phyloP scores from a whole-genome alignment of 2,888 invertebrate genomes.

The Saturnia pavonia region DNA sequence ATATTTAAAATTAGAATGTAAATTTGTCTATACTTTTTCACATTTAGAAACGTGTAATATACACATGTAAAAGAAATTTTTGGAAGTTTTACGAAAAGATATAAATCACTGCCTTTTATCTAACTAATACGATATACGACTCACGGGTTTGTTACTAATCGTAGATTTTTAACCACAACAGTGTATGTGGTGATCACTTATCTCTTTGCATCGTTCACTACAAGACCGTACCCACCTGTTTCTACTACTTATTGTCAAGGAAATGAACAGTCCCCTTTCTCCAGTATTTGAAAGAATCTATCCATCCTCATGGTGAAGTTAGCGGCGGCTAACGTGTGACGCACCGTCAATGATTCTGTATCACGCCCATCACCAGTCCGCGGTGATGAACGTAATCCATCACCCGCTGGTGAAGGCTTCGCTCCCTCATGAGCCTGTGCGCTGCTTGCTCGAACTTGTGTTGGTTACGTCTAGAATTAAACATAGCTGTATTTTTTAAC shows the following conservation, averaged over 20 bases:
- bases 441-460: slow-evolving; percentile 86
- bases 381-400: slow-evolving; percentile 46
- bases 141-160: background rate
- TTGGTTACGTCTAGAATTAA: slow-evolving; percentile 85
- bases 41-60: too few relatives aligned
- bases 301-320: slow-evolving; percentile 1
- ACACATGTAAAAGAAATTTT: background rate
- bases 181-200: background rate
- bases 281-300: background rate
- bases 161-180: background rate
- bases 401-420: slow-evolving; percentile 45
- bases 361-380: slow-evolving; percentile 53
- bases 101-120: too few relatives aligned
- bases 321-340: background rate
- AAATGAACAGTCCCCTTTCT: background rate
- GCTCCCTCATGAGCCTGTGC: slow-evolving; percentile 57
- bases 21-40: too few relatives aligned
- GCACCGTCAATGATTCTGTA: slow-evolving; percentile 21
- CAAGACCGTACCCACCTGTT: background rate
- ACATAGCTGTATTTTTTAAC: background rate
- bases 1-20: too few relatives aligned
- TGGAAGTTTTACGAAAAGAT: background rate
- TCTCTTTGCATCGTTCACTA: background rate
- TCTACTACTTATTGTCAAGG: background rate
- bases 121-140: too few relatives aligned